Base-by-base conservation (phyloP, 2,113 vertebrate species). In the Siniperca chuatsi region DNA sequence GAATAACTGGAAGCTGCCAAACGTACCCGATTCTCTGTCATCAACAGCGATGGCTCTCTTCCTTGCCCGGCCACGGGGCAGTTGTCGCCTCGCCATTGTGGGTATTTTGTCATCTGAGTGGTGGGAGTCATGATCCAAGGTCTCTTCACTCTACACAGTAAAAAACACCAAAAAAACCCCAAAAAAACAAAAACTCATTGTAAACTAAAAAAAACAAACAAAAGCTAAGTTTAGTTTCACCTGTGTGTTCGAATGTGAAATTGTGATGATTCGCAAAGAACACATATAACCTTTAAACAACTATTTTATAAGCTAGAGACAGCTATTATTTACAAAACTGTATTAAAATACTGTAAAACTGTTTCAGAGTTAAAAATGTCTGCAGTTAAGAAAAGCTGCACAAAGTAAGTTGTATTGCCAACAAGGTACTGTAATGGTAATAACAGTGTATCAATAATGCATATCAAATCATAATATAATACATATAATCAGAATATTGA, bases 51-150 rank as follows among this genome's bases (percentile, higher is more conserved):
- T 78, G 4, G 89, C 82, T 61, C 90, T 83, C 73, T 92, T 96
- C 77, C 92, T 92, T 0, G 71, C 42, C 33, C 86, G 88, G n/a
- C 86, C 83, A 16, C 90, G 74, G 48, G 79, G 75, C 67, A 90
- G 69, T 3, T 42, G 87, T 2, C 91, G 90, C 62, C 93, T 93
- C 7, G 40, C 90, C 68, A 90, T 82, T 4, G 75, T 88, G 33
- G 95, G 95, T 46, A 95, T 69, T 1, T 88, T 80, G 37, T 94
- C 92, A 11, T 81, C 81, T 2, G 85, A 85, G 42, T 75, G 79
- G 0, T 81, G 61, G 5, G 78, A 52, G 8, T 92, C 88, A 21
- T 66, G 25, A 18, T 44, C 77, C 29, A 20, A 4, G 0, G 71
- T 21, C 42, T 80, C 82, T 64, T 88, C 78, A 70, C 42, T 62